Evolutionary conservation across 2,888 invertebrate species (phyloP), one percentile per base, ranked within the genome.

Genomic region (Acanthosepion esculentum): DNA sequence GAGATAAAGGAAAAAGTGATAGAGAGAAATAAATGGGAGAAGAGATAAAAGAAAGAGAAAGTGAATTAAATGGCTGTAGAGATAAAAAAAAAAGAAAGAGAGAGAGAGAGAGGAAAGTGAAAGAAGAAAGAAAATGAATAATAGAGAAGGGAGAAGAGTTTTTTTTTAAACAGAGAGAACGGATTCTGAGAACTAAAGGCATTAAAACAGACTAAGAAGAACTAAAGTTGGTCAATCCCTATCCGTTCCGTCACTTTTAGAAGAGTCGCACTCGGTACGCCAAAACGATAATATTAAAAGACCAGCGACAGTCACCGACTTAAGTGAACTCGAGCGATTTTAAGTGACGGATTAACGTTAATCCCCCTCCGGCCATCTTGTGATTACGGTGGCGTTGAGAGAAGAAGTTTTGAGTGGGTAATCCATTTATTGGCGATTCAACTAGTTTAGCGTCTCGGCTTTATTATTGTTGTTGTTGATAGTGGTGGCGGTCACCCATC

Each of bases 271-370:
- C 78, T 78, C 33, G 78, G 33, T n/a, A 78, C 33, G 78, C 78
- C n/a, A 78, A 78, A 78, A 78, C 33, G n/a, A n/a, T 33, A 78
- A 78, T n/a, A 78, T 78, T 78, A 78, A 78, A n/a, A 78, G 78
- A 78, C 78, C 78, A n/a, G 78, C 33, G 78, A 78, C 78, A 78
- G 78, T 78, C 78, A 78, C 78, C 78, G n/a, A 78, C 78, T 78
- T 78, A 78, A 78, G 78, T 78, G 78, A 78, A 78, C 78, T 33
- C 78, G n/a, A 78, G 78, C 78, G 78, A 78, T 78, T 78, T 78
- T 78, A 78, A 78, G n/a, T 78, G 78, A 78, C n/a, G 78, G 78
- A 78, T 78, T 78, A 78, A n/a, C 78, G 78, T n/a, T 78, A 78
- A 78, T 78, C 78, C 78, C 26, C 78, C 78, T n/a, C 15, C 78